A percentile compares a stretch with the other conserved stretches of the same genome.
Evolutionary conservation across 2,888 invertebrate species (phyloP).

Genomic region (Synergus umbraculus): DNA sequence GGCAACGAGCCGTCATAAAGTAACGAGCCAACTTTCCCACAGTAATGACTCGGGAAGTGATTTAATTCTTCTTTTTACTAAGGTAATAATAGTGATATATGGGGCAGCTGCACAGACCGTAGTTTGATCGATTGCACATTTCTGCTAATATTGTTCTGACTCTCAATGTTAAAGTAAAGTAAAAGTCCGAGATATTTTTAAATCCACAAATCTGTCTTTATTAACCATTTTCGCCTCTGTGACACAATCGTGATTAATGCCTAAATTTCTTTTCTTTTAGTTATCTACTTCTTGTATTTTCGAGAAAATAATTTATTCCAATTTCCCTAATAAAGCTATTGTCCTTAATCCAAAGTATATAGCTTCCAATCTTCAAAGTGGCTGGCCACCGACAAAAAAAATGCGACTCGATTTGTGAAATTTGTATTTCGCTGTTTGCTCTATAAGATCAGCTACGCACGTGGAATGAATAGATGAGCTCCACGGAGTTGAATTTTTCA

Average conservation of each 20-base stretch:
- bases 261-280: neutral
- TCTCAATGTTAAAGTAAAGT: neutral
- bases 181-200: neutral
- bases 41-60: neutral
- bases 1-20: neutral
- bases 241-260: no score
- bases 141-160: neutral
- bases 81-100: neutral
- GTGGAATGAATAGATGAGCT: slow-evolving; percentile 1
- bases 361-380: no score
- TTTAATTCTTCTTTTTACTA: neutral
- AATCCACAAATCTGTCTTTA: neutral
- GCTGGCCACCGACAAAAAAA: no score
- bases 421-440: no score
- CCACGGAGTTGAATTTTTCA: neutral
- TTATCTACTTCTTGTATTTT: neutral
- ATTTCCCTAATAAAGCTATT: no score
- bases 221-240: neutral
- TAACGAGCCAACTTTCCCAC: neutral
- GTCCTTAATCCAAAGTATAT: no score
- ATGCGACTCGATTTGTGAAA: no score
- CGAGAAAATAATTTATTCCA: neutral
- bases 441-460: slow-evolving; percentile 1
- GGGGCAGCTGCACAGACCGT: neutral
- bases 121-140: neutral